A percentile compares a stretch with the other conserved stretches of the same genome.
Evolutionary conservation across 1,140 invertebrate species (phyloP).

Genomic region (Tribolium castaneum): DNA sequence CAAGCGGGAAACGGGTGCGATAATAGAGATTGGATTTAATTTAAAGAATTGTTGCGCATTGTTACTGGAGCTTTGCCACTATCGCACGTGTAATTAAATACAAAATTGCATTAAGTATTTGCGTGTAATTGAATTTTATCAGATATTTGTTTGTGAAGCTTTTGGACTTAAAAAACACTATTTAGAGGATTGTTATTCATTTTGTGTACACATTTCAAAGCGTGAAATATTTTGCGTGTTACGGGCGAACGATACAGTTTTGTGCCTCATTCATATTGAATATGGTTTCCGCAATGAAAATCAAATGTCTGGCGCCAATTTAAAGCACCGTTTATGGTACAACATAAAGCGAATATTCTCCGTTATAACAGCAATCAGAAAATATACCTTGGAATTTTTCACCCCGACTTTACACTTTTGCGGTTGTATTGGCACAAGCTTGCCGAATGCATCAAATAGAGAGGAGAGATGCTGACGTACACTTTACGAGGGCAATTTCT

Average conservation of each 20-base stretch:
- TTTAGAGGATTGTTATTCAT: no score
- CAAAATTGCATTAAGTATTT: neutral
- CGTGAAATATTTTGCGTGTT: no score
- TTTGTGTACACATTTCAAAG: no score
- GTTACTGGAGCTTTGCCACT: neutral
- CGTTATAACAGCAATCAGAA: conserved; percentile 20
- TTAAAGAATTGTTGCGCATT: neutral
- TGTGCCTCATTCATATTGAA: neutral
- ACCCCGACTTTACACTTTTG: neutral
- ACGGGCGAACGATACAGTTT: neutral
- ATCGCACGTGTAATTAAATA: neutral
- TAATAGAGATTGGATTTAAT: neutral
- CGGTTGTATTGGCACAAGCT: neutral
- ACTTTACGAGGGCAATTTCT: conserved; percentile 3
- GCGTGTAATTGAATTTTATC: neutral
- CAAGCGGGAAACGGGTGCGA: neutral
- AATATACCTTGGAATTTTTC: conserved; percentile 1
- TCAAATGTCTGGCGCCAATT: conserved; percentile 25
- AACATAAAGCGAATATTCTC: conserved; percentile 38
- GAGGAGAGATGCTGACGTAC: neutral
- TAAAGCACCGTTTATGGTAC: conserved; percentile 21
- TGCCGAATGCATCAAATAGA: conserved; percentile 6
- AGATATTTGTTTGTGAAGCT: no score
- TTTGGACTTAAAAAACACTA: no score
- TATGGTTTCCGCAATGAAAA: neutral